Evolutionary conservation across 2,888 invertebrate genomes (phyloP).

Genomic region (Eudemis profundana): DNA sequence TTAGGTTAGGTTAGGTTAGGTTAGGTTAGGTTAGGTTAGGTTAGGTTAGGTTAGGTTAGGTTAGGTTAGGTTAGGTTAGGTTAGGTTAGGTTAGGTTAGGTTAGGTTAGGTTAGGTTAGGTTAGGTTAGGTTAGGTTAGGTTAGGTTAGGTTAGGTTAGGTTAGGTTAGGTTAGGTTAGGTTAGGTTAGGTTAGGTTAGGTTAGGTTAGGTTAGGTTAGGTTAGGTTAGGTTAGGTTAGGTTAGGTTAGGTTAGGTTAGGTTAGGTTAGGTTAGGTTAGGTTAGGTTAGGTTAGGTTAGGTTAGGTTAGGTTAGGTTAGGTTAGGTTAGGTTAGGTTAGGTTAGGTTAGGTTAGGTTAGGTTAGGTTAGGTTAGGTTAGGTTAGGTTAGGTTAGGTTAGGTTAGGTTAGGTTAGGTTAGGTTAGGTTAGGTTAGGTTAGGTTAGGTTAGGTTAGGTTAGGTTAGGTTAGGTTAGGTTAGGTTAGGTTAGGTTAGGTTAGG

Average conservation of each 20-base stretch:
- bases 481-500: conserved; percentile 14
- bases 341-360: conserved; percentile 39
- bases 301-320: conserved; percentile 42
- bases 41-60: conserved; percentile 4
- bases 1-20: conserved; percentile 4
- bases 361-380: conserved; percentile 43
- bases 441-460: conserved; percentile 25
- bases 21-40: conserved; percentile 4
- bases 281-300: conserved; percentile 42
- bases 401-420: conserved; percentile 43
- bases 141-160: conserved; percentile 52
- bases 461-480: conserved; percentile 38
- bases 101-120: conserved; percentile 42
- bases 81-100: conserved; percentile 5
- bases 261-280: conserved; percentile 40
- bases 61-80: conserved; percentile 4
- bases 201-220: conserved; percentile 45
- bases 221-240: conserved; percentile 44
- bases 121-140: conserved; percentile 44
- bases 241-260: conserved; percentile 44
- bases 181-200: conserved; percentile 45
- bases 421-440: conserved; percentile 14
- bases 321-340: conserved; percentile 39
- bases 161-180: conserved; percentile 47
- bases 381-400: conserved; percentile 40